phyloP scores from a whole-genome alignment of 2,797 vertebrate species.

The Tangara arthus region DNA sequence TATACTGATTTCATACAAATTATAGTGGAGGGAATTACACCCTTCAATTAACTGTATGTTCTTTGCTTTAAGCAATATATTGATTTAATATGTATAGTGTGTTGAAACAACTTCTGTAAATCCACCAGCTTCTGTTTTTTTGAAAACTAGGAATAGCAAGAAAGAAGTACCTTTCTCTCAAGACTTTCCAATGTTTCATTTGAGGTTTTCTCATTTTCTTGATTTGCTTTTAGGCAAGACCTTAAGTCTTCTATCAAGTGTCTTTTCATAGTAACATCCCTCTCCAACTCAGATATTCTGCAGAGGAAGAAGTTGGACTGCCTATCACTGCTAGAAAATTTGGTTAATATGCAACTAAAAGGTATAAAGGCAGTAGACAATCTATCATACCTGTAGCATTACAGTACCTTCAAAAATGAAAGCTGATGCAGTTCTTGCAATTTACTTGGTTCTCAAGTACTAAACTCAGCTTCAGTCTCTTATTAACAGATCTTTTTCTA shows the following conservation, averaged over 20 bases:
- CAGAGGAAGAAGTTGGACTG: background rate
- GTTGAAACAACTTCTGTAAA: background rate
- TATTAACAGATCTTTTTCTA: background rate
- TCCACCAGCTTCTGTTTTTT: background rate
- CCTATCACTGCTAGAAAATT: background rate
- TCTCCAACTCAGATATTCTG: conserved; percentile 82
- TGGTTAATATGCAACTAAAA: background rate
- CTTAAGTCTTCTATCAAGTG: conserved; percentile 88
- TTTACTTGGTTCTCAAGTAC: background rate
- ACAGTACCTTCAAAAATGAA: background rate
- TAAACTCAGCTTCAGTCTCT: background rate
- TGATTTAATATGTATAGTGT: background rate
- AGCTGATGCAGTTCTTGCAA: background rate
- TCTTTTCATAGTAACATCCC: conserved; percentile 87
- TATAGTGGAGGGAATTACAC: background rate
- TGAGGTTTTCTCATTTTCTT: conserved; percentile 85
- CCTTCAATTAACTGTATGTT: background rate
- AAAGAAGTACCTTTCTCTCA: conserved; percentile 84
- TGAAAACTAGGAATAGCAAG: background rate
- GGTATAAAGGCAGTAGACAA: background rate
- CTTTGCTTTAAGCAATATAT: conserved; percentile 35
- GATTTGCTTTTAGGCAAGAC: conserved; percentile 83
- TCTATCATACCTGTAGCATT: background rate
- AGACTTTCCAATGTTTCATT: conserved; percentile 81
- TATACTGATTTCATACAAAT: conserved; percentile 21